Evolutionary conservation across 2,113 vertebrate genomes (phyloP), one percentile per base, ranked within the genome.

Genomic region (Spea multiplicata): DNA sequence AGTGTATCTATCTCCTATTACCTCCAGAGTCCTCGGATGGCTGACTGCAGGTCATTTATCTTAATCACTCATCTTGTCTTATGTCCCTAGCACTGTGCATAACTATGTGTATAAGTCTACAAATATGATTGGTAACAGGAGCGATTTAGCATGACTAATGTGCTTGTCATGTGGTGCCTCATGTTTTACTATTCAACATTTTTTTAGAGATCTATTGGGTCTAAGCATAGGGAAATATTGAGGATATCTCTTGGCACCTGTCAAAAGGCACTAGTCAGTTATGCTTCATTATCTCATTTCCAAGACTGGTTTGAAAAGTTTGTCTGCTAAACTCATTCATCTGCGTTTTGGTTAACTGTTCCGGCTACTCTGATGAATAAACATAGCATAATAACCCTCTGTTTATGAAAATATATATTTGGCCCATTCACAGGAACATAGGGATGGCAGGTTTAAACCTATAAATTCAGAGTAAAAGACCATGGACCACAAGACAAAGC

Each of bases 41-140:
- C 48, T 53, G 69, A 52, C 44, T 59, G 66, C 7, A 69, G 52
- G 53, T 76, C 66, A 68, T 69, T 53, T n/a, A 55, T 76, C 53
- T 76, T 69, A 75, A 50, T 75, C 74, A 75, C 44, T 75, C 49
- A 8, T 45, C 64, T 67, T 55, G 74, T 75, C 17, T 53, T 55
- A 14, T 17, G 9, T 50, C 5, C 6, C 61, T 64, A 17, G 30
- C 30, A 16, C 61, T 75, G 59, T 45, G 9, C 53, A 69, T 48
- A 17, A 13, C 64, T 30, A 66, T 67, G 46, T 48, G 59, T 45
- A 57, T 30, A 30, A 44, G 16, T 66, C 65, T 59, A 44, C 44
- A n/a, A 68, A 76, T 68, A 44, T 57, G 62, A 57, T 76, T 44
- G 55, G 74, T 57, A 76, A 76, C 69, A n/a, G 47, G 75, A 76